Conservation (phyloP, 2,797 vertebrate genomes). For the Danio kyathit region DNA sequence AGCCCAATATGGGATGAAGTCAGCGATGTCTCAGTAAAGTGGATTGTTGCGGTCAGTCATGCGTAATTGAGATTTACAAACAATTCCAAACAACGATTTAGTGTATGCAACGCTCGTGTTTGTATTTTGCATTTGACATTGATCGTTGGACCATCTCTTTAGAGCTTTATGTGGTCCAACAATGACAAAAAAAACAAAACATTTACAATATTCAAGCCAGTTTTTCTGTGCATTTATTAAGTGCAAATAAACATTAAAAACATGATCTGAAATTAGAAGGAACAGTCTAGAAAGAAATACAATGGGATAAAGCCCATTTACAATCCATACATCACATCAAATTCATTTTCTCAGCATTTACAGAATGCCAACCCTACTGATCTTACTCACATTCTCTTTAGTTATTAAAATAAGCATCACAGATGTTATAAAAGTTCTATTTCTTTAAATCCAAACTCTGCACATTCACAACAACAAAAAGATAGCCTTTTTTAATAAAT, state of each 20-base stretch:
- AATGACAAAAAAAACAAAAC: neutral
- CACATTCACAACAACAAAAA: slow-evolving; percentile 39
- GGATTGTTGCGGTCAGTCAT: slow-evolving; percentile 20
- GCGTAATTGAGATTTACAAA: neutral
- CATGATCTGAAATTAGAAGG: slow-evolving; percentile 62
- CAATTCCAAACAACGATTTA: neutral
- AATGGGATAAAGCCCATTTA: slow-evolving; percentile 50
- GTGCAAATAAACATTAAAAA: slow-evolving; percentile 79
- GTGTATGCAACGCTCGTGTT: neutral
- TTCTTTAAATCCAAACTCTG: slow-evolving; percentile 32
- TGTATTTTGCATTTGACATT: neutral
- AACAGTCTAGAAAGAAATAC: slow-evolving; percentile 56
- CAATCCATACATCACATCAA: slow-evolving; percentile 64
- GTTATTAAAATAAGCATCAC: slow-evolving; percentile 35
- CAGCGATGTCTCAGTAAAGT: slow-evolving; percentile 14
- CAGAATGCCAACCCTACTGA: slow-evolving; percentile 65
- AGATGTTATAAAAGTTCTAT: slow-evolving; percentile 21
- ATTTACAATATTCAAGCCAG: neutral
- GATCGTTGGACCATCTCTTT: neutral
- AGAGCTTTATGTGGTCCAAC: neutral
- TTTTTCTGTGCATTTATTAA: slow-evolving; percentile 60
- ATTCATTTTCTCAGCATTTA: slow-evolving; percentile 66
- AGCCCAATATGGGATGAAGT: slow-evolving; percentile 28
- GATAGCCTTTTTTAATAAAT: slow-evolving; percentile 22
- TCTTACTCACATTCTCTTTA: slow-evolving; percentile 69